A percentile compares a stretch with the other conserved stretches of the same genome.
phyloP scores from a whole-genome alignment of 2,888 invertebrate genomes.

The Eristalis intricaria region DNA sequence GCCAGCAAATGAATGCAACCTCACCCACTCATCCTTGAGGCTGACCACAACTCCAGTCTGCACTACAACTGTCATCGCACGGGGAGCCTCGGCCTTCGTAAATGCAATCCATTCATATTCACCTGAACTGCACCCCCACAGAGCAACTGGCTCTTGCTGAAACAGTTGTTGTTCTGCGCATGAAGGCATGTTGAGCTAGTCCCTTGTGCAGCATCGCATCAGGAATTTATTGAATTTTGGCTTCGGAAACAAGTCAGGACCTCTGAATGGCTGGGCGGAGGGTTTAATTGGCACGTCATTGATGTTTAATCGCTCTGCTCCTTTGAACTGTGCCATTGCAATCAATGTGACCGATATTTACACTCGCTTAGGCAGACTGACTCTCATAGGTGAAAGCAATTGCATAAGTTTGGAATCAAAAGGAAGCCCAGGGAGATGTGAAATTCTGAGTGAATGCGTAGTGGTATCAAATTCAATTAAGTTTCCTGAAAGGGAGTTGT shows the following conservation, averaged over 20 bases:
- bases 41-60: background rate
- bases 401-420: background rate
- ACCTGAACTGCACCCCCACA: background rate
- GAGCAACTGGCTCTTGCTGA: background rate
- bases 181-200: background rate
- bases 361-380: background rate
- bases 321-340: background rate
- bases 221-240: conserved; percentile 19
- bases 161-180: background rate
- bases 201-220: background rate
- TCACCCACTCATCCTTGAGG: background rate
- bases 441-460: too few species aligned
- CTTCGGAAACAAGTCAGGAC: background rate
- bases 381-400: background rate
- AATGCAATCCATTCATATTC: background rate
- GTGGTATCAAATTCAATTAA: too few species aligned
- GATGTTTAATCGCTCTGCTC: background rate
- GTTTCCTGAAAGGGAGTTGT: too few species aligned
- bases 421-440: background rate
- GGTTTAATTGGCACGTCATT: conserved; percentile 1
- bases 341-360: background rate
- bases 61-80: background rate
- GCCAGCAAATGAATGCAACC: background rate
- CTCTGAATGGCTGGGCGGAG: background rate
- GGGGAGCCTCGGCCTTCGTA: background rate